Evolutionary conservation across 2,888 invertebrate species (phyloP).

Genomic region (Ochropleura plecta): DNA sequence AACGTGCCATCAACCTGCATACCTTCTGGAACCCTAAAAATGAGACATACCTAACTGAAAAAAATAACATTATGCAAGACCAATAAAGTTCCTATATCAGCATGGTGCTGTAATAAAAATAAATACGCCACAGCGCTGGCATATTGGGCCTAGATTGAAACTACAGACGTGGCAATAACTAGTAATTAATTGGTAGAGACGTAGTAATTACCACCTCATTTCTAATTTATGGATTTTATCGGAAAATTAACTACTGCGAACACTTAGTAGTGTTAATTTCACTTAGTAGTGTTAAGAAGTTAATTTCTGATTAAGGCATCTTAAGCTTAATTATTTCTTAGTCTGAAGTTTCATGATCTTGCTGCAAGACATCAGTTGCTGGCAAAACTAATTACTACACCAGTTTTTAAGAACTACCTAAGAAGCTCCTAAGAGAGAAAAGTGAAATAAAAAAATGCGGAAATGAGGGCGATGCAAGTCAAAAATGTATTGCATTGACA

Average conservation of each 20-base stretch:
- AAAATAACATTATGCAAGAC: no score
- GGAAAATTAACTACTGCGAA: no score
- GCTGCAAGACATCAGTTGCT: not conserved
- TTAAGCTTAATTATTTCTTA: not conserved
- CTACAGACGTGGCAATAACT: not conserved
- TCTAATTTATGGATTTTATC: not conserved
- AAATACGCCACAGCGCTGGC: no score
- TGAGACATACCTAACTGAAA: no score
- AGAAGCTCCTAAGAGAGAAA: not conserved
- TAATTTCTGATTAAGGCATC: not conserved
- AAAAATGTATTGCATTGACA: not conserved
- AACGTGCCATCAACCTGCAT: no score
- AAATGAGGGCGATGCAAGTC: not conserved
- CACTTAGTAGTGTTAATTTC: not conserved
- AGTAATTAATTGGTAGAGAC: not conserved
- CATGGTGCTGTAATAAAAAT: no score
- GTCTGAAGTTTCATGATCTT: not conserved
- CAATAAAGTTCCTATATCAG: no score
- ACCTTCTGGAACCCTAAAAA: no score
- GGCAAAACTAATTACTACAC: not conserved
- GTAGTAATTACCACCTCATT: not conserved
- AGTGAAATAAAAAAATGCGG: no score
- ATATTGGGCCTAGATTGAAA: not conserved
- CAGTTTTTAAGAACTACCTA: not conserved
- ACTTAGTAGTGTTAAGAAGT: not conserved